A percentile compares a stretch with the other conserved stretches of the same genome.
Conservation (phyloP, 1,140 invertebrate genomes). For the Micrasema minimum region DNA sequence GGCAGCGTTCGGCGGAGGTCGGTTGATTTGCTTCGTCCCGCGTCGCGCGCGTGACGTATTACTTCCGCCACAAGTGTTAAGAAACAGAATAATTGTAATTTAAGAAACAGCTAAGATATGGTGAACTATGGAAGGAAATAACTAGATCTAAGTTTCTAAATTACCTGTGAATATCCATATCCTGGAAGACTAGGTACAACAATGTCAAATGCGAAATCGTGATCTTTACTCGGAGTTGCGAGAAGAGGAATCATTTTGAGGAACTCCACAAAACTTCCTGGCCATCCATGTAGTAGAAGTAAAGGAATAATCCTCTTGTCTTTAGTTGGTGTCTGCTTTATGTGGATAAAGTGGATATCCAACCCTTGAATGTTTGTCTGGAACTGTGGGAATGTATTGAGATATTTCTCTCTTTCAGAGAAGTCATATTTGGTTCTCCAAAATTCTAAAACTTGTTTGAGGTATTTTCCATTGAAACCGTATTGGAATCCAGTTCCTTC, state of each 20-base stretch:
- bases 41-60: too few species aligned
- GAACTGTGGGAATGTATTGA: conserved; percentile 81
- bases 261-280: conserved; percentile 88
- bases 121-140: too few species aligned
- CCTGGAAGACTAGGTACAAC: conserved; percentile 85
- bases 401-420: conserved; percentile 70
- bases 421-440: conserved; percentile 84
- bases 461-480: conserved; percentile 78
- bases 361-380: conserved; percentile 78
- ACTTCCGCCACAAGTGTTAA: too few species aligned
- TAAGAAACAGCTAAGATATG: too few species aligned
- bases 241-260: conserved; percentile 81
- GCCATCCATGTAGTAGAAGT: conserved; percentile 91
- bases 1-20: too few species aligned
- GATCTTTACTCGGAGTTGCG: conserved; percentile 67
- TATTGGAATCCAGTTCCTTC: conserved; percentile 79
- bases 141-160: too few species aligned
- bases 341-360: conserved; percentile 79
- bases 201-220: conserved; percentile 81
- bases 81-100: too few species aligned
- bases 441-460: conserved; percentile 75
- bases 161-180: conserved; percentile 86
- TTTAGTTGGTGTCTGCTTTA: conserved; percentile 51
- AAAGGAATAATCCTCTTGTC: conserved; percentile 72
- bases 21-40: too few species aligned